These are phyloP conservation scores for Sebastes fasciatus DNA, from an alignment of 2,113 vertebrate species.

Conservation along the genomic window DNA sequence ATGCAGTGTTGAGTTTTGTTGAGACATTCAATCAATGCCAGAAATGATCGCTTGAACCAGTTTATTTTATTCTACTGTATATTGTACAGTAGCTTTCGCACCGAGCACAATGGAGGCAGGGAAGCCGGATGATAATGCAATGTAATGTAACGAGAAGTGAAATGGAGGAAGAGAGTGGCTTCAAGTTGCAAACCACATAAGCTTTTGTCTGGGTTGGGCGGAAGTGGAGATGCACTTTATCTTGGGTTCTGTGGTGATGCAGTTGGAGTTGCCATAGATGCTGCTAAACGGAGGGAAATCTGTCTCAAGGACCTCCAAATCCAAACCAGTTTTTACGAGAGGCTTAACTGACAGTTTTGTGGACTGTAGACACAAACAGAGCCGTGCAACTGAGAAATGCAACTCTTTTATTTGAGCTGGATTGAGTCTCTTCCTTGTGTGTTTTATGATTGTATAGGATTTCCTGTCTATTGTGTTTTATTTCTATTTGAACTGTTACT, in stretches of 20 bases:
- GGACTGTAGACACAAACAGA: neutral
- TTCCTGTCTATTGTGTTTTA: no score
- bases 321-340: neutral
- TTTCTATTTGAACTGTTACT: no score
- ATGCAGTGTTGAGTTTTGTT: conserved; percentile 33
- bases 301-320: neutral
- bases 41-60: conserved; percentile 51
- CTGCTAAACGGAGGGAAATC: conserved; percentile 12
- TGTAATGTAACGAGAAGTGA: conserved; percentile 34
- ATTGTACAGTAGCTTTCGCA: conserved; percentile 40
- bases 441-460: no score
- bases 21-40: conserved; percentile 65
- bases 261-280: neutral
- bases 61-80: conserved; percentile 56
- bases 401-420: no score
- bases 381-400: no score
- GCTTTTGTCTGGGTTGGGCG: conserved; percentile 12
- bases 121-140: conserved; percentile 33
- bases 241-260: neutral
- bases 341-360: neutral
- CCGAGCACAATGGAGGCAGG: conserved; percentile 32
- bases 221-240: neutral
- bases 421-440: no score
- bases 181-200: conserved; percentile 38
- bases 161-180: conserved; percentile 24